Evolutionary conservation across 2,797 vertebrate species (phyloP).

Genomic region (Okamejei kenojei): DNA sequence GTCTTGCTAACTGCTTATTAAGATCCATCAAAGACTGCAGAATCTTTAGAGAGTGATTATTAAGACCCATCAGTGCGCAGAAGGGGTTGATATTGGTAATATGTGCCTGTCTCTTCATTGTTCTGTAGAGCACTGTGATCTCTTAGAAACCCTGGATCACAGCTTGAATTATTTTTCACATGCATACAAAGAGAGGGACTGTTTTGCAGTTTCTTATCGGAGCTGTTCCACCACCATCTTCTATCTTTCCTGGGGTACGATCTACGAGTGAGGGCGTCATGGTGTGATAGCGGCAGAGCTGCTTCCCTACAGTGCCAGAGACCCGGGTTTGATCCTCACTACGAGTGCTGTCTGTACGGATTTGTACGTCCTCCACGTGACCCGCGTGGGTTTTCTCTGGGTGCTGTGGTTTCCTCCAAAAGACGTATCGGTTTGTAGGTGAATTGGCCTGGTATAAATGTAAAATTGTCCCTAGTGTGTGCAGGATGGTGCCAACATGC

Average conservation of each 20-base stretch:
- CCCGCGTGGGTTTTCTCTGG: no score
- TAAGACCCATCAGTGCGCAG: conserved; percentile 31
- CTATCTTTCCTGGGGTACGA: not conserved
- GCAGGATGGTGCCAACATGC: no score
- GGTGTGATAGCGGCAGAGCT: no score
- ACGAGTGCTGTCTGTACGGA: no score
- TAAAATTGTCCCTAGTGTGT: no score
- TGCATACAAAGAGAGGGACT: conserved; percentile 19
- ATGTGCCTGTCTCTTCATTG: conserved; percentile 35
- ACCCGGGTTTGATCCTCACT: no score
- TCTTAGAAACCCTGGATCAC: conserved; percentile 24
- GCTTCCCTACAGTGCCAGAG: no score
- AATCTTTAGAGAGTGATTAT: conserved; percentile 34
- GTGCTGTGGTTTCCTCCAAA: no score
- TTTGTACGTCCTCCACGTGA: no score
- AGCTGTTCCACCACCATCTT: not conserved
- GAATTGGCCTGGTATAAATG: no score
- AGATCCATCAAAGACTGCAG: conserved; percentile 21
- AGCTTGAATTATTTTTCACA: conserved; percentile 27
- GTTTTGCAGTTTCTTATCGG: not conserved
- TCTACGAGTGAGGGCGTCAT: not conserved
- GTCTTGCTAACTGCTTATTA: conserved; percentile 35
- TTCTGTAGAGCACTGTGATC: conserved; percentile 10
- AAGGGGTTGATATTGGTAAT: conserved; percentile 38
- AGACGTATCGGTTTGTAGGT: no score